Evolutionary conservation across 2,797 vertebrate genomes (phyloP), one percentile per base, ranked within the genome.

Genomic region (Microtus agrestis): DNA sequence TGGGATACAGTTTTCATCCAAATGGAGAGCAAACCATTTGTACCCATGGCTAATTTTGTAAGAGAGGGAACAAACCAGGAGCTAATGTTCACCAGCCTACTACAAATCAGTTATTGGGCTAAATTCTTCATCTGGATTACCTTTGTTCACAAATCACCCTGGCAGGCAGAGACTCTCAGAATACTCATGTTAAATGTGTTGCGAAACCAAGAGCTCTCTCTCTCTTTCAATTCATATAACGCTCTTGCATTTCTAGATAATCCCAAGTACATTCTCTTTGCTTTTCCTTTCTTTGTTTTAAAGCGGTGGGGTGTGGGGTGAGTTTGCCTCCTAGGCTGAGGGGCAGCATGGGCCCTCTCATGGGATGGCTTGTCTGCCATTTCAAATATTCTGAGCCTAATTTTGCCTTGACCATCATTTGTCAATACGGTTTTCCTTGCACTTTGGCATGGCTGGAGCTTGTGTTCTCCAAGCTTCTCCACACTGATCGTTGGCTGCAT

Each of bases 361-460:
- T 86, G 17, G n/a, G 15, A 51, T 1, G 2, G 46, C 81, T 88
- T 89, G 71, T 23, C 81, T 0, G 0, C 46, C 61, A 29, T 89
- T 91, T 87, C 92, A 80, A 74, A 74, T 85, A 67, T 81, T 92
- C 78, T 37, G 59, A 78, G 91, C 19, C 74, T 93, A 29, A 17
- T 40, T 43, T 97, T 93, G 67, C n/a, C 67, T 95, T 94, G 79
- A 40, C 59, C 78, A 91, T 71, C 6, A 27, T 74, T 95, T 76
- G 81, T 8, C 0, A 1, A 19, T 77, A 48, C 10, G 19, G 67
- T n/a, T 69, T 86, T 87, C 61, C 15, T 81, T 73, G 56, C 7
- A 59, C 51, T 89, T 91, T n/a, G 48, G 34, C 25, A 34, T 61
- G 31, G 6, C 29, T 85, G 12, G 87, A 81, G 59, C 81, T 54